Conservation (phyloP, 2,797 vertebrate species). For the Carcharodon carcharias region DNA sequence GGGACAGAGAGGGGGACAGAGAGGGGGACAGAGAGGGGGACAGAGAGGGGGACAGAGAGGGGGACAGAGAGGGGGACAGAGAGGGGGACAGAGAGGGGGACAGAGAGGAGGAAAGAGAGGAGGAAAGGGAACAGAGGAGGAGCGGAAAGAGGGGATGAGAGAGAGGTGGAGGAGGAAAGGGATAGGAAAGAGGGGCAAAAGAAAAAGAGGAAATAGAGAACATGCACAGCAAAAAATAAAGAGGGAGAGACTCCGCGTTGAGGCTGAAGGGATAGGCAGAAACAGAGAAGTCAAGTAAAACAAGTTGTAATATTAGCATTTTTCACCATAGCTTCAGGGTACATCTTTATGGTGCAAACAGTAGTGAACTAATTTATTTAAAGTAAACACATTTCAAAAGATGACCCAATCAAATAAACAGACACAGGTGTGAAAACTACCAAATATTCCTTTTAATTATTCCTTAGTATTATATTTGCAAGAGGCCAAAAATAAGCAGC, state of each 20-base stretch:
- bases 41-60: conserved; percentile 41
- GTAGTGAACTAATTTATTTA: not conserved
- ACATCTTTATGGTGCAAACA: not conserved
- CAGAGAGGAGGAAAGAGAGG: not conserved
- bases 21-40: conserved; percentile 37
- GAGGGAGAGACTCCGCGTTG: not conserved
- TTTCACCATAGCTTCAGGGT: not conserved
- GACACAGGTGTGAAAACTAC: not conserved
- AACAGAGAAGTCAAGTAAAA: not conserved
- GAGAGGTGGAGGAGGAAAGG: not conserved
- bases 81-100: conserved; percentile 31
- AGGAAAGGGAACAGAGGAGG: rapidly evolving
- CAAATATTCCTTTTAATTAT: conserved; percentile 14
- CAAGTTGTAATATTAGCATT: not conserved
- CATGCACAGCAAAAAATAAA: not conserved
- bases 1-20: conserved; percentile 34
- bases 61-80: conserved; percentile 38
- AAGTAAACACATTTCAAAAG: not conserved
- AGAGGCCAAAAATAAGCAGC: not conserved
- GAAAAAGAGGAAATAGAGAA: not conserved
- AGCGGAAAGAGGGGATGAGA: too few species aligned
- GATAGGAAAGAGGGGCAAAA: not conserved
- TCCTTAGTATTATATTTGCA: not conserved
- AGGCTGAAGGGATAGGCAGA: not conserved
- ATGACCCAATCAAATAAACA: not conserved